Evolutionary conservation across 53 echinoderm and acorn worm genomes (phyloP).

Genomic region (Zoroaster sp.): DNA sequence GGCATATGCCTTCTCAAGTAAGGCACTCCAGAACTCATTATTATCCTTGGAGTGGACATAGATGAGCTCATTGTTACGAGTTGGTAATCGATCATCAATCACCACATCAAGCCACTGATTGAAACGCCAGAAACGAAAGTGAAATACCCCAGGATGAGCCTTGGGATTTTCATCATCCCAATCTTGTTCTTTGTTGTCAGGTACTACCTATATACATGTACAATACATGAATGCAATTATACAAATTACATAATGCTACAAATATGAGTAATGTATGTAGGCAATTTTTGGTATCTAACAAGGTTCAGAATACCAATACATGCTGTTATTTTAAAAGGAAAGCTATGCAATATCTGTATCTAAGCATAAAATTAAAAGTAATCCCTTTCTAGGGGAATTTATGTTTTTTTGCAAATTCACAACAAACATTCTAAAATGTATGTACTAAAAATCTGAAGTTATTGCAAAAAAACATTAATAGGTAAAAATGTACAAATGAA

Average conservation of each 20-base stretch:
- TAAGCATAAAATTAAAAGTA: too few species aligned
- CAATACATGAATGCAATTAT: neutral
- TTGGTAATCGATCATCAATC: slow-evolving; percentile 91
- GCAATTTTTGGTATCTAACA: too few species aligned
- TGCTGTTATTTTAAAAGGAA: too few species aligned
- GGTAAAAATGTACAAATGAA: too few species aligned
- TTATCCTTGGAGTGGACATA: slow-evolving; percentile 92
- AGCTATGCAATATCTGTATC: too few species aligned
- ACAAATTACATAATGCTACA: too few species aligned
- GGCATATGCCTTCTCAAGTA: slow-evolving; percentile 97
- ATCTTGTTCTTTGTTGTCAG: slow-evolving; percentile 82
- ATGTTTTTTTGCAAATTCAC: too few species aligned
- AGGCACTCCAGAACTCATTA: slow-evolving; percentile 97
- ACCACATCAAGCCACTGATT: slow-evolving; percentile 90
- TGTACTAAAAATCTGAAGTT: too few species aligned
- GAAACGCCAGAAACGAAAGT: slow-evolving; percentile 98
- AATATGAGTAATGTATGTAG: neutral
- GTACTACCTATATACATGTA: slow-evolving; percentile 74
- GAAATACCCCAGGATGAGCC: slow-evolving; percentile 81
- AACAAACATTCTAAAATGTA: too few species aligned
- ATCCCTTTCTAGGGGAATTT: too few species aligned
- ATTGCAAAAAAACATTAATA: too few species aligned
- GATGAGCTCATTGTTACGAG: slow-evolving; percentile 79
- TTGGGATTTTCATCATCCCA: slow-evolving; percentile 89
- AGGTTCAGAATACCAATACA: too few species aligned